These are phyloP conservation scores for Anadara kagoshimensis DNA, from an alignment of 1,140 invertebrate genomes.

Conservation along the genomic window DNA sequence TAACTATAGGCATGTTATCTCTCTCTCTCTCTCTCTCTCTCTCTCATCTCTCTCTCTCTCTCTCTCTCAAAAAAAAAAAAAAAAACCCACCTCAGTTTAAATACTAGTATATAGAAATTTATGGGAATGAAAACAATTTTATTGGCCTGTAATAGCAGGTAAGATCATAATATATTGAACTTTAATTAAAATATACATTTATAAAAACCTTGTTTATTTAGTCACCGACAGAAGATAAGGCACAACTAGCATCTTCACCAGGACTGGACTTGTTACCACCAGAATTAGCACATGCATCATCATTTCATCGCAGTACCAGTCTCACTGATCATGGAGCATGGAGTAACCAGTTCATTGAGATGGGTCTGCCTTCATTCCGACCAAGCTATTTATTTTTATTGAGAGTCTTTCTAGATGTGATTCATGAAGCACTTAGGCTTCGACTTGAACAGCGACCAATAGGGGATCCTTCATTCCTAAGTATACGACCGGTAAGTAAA, in stretches of 20 bases:
- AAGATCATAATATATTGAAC: no score
- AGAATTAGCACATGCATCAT: constrained; percentile 19
- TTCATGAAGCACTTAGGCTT: constrained; percentile 90
- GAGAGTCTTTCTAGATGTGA: constrained; percentile 86
- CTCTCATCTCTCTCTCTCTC: no score
- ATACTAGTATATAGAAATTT: no score
- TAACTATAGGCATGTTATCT: no score
- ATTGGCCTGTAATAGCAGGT: no score
- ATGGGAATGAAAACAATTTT: no score
- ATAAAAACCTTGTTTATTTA: no score
- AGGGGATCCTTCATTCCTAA: constrained; percentile 87
- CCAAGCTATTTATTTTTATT: constrained; percentile 88
- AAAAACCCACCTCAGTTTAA: no score
- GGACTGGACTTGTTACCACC: no score
- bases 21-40: no score
- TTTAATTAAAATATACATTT: no score
- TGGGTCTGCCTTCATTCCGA: constrained; percentile 88
- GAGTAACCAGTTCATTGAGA: constrained; percentile 82
- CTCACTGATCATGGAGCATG: constrained; percentile 81
- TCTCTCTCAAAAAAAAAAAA: no score
- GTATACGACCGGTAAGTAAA: constrained; percentile 81
- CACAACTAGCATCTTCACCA: constrained; percentile 49
- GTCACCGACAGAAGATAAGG: constrained; percentile 41
- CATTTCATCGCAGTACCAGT: constrained; percentile 48
- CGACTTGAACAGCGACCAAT: constrained; percentile 85